These are phyloP conservation scores for Dryococelus australis DNA, from an alignment of 2,888 invertebrate species.

Conservation along the genomic window DNA sequence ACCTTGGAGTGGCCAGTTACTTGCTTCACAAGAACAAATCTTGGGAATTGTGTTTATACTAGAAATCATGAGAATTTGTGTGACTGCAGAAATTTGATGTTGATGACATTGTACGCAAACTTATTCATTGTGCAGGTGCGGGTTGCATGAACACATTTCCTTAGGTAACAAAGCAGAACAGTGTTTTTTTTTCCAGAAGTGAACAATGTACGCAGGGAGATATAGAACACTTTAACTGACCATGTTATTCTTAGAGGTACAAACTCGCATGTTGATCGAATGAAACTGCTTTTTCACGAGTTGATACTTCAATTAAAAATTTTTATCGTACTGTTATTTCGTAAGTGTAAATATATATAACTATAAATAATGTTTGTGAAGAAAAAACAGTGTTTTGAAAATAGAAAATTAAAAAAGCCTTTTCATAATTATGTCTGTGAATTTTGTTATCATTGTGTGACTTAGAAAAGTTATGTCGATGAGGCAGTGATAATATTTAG, in stretches of 20 bases:
- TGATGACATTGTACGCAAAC: not conserved
- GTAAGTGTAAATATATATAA: conserved; percentile 28
- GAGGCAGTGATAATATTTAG: not conserved
- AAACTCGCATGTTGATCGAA: conserved; percentile 13
- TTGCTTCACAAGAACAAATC: not conserved
- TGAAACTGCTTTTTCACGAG: conserved; percentile 35
- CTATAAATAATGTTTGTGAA: conserved; percentile 27
- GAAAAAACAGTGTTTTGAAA: conserved; percentile 23
- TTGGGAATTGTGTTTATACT: not conserved
- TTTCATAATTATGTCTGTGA: not conserved
- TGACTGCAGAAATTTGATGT: not conserved
- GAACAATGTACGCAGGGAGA: not conserved
- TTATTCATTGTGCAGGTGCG: not conserved
- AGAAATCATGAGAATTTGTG: not conserved
- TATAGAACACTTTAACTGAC: conserved; percentile 1
- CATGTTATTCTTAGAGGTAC: not conserved
- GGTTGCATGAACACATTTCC: not conserved
- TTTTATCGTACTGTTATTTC: conserved; percentile 42
- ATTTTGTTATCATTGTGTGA: not conserved
- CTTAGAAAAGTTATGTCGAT: not conserved
- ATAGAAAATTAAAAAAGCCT: conserved; percentile 5
- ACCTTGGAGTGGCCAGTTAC: not conserved
- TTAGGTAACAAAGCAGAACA: not conserved
- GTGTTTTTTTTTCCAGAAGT: not conserved
- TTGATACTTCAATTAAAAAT: conserved; percentile 36